phyloP scores from a whole-genome alignment of 2,113 vertebrate species.

The Poeciliopsis retropinna region DNA sequence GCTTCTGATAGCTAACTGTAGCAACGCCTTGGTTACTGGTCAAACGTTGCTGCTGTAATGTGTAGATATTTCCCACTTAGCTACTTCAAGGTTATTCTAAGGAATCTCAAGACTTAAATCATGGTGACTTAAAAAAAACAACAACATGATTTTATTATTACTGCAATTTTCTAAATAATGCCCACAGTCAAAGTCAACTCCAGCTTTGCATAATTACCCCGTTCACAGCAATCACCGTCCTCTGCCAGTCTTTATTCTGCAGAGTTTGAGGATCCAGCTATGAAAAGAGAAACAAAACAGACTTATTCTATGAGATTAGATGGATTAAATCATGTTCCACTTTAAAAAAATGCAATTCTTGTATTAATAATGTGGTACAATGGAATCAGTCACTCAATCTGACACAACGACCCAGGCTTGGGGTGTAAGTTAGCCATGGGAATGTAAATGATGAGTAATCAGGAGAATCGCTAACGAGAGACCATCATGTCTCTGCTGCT shows the following conservation, averaged over 20 bases:
- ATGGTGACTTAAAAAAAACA: neutral
- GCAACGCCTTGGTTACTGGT: neutral
- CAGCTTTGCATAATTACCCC: slow-evolving; percentile 76
- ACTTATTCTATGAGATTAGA: neutral
- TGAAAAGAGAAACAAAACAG: neutral
- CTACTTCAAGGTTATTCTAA: neutral
- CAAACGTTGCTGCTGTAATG: neutral
- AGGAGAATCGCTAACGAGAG: slow-evolving; percentile 34
- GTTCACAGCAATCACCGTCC: slow-evolving; percentile 92
- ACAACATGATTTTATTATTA: neutral
- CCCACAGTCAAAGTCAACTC: neutral
- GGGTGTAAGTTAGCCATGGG: too few species aligned
- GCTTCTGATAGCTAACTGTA: neutral
- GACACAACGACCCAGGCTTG: too few species aligned
- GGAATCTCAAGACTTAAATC: neutral
- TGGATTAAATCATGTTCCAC: too few species aligned
- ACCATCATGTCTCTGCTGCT: slow-evolving; percentile 23
- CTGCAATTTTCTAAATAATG: neutral
- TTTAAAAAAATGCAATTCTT: too few species aligned
- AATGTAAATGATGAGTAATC: slow-evolving; percentile 13
- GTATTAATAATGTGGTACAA: too few species aligned
- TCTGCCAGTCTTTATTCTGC: slow-evolving; percentile 96
- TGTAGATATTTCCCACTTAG: neutral
- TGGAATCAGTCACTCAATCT: too few species aligned
- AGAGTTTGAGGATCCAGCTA: slow-evolving; percentile 92